Evolutionary conservation across 1,140 invertebrate genomes (phyloP).

Genomic region (Pissodes strobi): DNA sequence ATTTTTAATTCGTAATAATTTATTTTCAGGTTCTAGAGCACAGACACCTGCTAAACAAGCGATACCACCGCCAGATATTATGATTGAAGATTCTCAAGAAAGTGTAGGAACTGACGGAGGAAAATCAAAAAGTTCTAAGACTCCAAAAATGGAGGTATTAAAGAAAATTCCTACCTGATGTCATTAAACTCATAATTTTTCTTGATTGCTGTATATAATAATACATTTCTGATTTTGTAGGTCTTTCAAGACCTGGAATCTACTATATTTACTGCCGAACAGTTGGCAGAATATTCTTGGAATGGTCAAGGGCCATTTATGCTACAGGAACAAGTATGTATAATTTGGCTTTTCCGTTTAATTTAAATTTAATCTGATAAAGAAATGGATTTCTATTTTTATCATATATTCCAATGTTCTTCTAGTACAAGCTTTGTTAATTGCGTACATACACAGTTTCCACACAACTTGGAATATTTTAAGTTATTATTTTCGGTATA

Average conservation of each 20-base stretch:
- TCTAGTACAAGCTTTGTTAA: too few relatives aligned
- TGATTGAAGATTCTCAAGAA: slow-evolving; percentile 76
- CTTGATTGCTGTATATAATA: background rate
- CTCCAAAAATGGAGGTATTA: slow-evolving; percentile 37
- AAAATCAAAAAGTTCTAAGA: slow-evolving; percentile 53
- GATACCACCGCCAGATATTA: slow-evolving; percentile 59
- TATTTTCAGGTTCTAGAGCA: slow-evolving; percentile 51
- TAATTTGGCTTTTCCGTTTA: background rate
- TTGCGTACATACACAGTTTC: too few relatives aligned
- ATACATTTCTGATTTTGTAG: slow-evolving; percentile 25
- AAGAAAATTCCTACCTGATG: background rate
- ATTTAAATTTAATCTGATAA: background rate
- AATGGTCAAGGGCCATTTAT: slow-evolving; percentile 77
- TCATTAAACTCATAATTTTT: background rate
- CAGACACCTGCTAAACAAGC: slow-evolving; percentile 59
- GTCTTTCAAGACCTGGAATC: slow-evolving; percentile 60
- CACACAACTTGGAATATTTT: too few relatives aligned
- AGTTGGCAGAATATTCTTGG: slow-evolving; percentile 94
- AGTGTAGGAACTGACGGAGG: slow-evolving; percentile 69
- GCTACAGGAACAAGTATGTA: slow-evolving; percentile 78
- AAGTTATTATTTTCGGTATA: too few relatives aligned
- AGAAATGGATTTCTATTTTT: too few relatives aligned
- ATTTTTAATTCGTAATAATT: too few relatives aligned
- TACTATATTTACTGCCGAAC: slow-evolving; percentile 78
- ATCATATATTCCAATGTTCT: too few relatives aligned